A percentile compares a stretch with the other conserved stretches of the same genome.
phyloP scores from a whole-genome alignment of 2,113 vertebrate species.

The Myotis davidii region DNA sequence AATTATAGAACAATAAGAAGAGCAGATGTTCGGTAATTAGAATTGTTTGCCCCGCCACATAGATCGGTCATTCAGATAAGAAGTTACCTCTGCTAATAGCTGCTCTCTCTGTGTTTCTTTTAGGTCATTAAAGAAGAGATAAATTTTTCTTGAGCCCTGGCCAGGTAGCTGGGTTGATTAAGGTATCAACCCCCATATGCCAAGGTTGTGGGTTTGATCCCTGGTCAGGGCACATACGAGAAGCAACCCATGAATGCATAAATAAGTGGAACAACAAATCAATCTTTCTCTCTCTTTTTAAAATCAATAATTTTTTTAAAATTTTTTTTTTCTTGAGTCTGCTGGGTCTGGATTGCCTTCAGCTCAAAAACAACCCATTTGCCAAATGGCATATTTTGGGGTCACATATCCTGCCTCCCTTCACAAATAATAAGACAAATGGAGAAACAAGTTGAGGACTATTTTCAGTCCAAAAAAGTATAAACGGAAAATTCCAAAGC shows the following conservation, averaged over 20 bases:
- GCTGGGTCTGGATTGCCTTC: neutral
- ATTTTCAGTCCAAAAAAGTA: neutral
- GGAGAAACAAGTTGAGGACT: neutral
- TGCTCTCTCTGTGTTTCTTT: neutral
- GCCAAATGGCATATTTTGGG: neutral
- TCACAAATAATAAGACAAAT: neutral
- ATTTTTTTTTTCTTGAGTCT: neutral
- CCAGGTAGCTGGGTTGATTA: too few relatives aligned
- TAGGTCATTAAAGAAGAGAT: neutral
- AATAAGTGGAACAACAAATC: too few relatives aligned
- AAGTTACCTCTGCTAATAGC: neutral
- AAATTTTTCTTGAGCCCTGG: too few relatives aligned
- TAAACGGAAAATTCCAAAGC: neutral
- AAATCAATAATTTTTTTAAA: too few relatives aligned
- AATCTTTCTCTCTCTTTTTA: too few relatives aligned
- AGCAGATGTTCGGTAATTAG: neutral
- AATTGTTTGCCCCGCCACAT: neutral
- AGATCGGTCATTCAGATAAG: neutral
- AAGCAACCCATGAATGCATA: too few relatives aligned
- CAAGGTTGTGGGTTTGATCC: too few relatives aligned
- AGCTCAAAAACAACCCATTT: neutral
- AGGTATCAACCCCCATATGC: too few relatives aligned
- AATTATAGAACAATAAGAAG: neutral
- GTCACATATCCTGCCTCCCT: neutral
- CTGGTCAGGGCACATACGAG: too few relatives aligned